These are phyloP conservation scores for Schizaphis graminum DNA, from an alignment of 2,888 invertebrate genomes.

Conservation along the genomic window DNA sequence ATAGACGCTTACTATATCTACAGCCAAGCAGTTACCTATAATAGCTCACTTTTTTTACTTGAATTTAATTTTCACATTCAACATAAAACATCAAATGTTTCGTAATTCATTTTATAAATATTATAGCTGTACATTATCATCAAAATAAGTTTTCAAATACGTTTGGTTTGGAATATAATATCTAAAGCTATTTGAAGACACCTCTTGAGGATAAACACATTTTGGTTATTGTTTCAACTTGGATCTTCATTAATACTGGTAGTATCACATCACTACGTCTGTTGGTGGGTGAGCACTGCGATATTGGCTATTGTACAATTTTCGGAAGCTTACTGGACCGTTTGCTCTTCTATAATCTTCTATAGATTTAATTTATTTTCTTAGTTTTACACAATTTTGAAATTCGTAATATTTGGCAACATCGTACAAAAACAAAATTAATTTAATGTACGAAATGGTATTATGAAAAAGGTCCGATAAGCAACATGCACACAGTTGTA, in stretches of 20 bases:
- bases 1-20: neutral
- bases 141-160: neutral
- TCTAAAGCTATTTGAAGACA: neutral
- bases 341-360: neutral
- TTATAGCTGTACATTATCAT: neutral
- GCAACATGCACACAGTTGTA: neutral
- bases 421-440: neutral
- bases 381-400: neutral
- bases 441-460: neutral
- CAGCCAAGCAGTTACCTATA: neutral
- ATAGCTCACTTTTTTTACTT: neutral
- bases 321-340: neutral
- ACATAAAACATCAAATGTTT: neutral
- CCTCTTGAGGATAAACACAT: neutral
- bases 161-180: neutral
- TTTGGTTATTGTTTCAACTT: neutral
- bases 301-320: conserved; percentile 1
- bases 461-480: conserved; percentile 16
- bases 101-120: neutral
- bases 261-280: neutral
- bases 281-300: neutral
- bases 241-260: neutral
- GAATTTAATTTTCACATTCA: neutral
- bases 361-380: conserved; percentile 5
- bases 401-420: neutral